Conservation (phyloP, 2,113 vertebrate species). For the Erythrolamprus reginae region DNA sequence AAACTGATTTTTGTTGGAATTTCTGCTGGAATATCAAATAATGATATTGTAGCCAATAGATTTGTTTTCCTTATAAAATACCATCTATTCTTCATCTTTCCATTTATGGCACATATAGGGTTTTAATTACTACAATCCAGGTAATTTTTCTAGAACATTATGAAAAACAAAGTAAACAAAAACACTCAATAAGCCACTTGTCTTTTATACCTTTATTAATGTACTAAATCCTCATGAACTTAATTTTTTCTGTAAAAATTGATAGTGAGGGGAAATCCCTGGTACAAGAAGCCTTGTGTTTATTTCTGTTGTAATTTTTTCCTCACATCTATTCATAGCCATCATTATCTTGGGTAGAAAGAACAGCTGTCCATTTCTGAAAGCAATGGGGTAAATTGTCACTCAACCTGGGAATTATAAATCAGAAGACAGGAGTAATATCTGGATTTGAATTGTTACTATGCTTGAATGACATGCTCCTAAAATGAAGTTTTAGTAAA, state of each 20-base stretch:
- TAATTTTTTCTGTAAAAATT: background rate
- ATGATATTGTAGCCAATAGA: background rate
- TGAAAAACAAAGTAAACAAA: background rate
- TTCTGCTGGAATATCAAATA: background rate
- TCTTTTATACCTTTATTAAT: background rate
- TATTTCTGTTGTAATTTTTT: background rate
- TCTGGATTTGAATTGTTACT: background rate
- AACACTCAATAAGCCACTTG: background rate
- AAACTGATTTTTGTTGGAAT: background rate
- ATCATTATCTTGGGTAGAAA: background rate
- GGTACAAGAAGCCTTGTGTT: background rate
- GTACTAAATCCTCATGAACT: background rate
- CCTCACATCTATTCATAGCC: background rate
- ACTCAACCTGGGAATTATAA: background rate
- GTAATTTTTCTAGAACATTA: background rate
- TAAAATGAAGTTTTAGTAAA: conserved; percentile 25
- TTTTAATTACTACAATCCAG: background rate
- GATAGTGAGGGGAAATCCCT: background rate
- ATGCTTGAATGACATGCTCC: conserved; percentile 34
- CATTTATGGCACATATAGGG: background rate
- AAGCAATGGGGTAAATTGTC: background rate
- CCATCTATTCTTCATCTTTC: background rate
- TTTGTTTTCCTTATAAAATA: conserved; percentile 5
- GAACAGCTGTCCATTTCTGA: background rate
- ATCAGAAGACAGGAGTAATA: background rate